Conservation (phyloP, 2,113 vertebrate genomes). For the Pedetes capensis region DNA sequence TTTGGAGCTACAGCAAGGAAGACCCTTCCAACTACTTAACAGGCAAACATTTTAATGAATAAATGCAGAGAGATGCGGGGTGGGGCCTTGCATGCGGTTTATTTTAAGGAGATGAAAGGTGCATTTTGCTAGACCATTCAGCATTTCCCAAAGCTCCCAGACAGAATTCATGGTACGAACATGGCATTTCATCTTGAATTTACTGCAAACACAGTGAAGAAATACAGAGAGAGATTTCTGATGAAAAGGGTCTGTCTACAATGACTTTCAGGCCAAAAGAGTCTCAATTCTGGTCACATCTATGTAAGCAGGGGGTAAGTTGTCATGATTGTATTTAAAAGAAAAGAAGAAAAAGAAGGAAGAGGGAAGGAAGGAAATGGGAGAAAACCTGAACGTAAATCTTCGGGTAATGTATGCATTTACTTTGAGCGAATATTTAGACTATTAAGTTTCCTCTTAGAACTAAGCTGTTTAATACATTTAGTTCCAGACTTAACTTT, state of each 20-base stretch:
- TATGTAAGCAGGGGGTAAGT: background rate
- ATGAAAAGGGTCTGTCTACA: background rate
- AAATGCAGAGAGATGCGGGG: background rate
- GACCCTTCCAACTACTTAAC: background rate
- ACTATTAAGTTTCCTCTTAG: background rate
- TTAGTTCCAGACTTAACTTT: background rate
- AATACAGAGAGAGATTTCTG: background rate
- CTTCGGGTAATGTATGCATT: background rate
- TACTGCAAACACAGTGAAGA: background rate
- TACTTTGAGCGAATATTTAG: background rate
- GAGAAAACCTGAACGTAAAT: background rate
- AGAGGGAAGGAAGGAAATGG: background rate
- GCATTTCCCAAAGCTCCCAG: background rate
- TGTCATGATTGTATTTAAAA: background rate
- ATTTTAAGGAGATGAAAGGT: background rate
- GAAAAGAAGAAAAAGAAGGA: background rate
- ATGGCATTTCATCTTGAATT: slow-evolving; percentile 4
- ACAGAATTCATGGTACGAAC: background rate
- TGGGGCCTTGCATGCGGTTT: background rate
- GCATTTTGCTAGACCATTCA: background rate
- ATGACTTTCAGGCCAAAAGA: background rate
- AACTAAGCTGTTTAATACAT: background rate
- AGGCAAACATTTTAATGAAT: background rate
- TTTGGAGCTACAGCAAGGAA: background rate
- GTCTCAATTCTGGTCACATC: background rate